Evolutionary conservation across 2,888 invertebrate species (phyloP).

Genomic region (Microdon myrmicae): DNA sequence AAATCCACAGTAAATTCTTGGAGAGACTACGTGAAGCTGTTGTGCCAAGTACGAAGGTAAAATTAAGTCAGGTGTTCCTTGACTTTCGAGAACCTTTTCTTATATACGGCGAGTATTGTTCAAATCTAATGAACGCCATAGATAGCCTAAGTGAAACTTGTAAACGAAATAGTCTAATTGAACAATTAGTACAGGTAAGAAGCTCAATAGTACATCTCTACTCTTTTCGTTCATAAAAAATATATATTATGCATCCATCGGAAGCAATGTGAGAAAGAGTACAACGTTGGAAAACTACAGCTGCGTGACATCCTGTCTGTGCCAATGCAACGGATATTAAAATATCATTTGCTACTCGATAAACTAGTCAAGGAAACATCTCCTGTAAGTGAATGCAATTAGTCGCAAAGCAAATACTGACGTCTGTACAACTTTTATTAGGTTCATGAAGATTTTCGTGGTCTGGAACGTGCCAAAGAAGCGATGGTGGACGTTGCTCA

Average conservation of each 20-base stretch:
- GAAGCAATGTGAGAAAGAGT: conserved; percentile 91
- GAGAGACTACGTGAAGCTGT: conserved; percentile 82
- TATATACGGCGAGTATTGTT: conserved; percentile 95
- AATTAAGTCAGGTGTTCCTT: conserved; percentile 86
- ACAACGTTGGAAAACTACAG: conserved; percentile 94
- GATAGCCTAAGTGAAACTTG: conserved; percentile 74
- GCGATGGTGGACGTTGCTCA: conserved; percentile 97
- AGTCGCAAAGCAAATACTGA: no score
- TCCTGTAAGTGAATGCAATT: conserved; percentile 71
- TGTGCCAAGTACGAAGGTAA: conserved; percentile 69
- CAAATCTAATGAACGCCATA: conserved; percentile 91
- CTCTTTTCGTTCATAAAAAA: background rate
- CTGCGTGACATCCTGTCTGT: conserved; percentile 95
- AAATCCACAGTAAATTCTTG: conserved; percentile 86
- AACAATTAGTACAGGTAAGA: conserved; percentile 64
- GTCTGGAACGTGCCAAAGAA: conserved; percentile 87
- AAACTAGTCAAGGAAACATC: conserved; percentile 89
- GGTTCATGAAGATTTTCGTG: conserved; percentile 85
- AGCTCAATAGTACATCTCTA: no score
- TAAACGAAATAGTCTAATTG: conserved; percentile 64
- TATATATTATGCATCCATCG: conserved; percentile 58
- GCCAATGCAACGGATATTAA: conserved; percentile 98
- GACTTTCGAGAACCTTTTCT: conserved; percentile 91
- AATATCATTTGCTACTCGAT: conserved; percentile 93
- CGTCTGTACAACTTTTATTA: conserved; percentile 60